phyloP scores from a whole-genome alignment of 1,140 invertebrate genomes.

The Mya arenaria region DNA sequence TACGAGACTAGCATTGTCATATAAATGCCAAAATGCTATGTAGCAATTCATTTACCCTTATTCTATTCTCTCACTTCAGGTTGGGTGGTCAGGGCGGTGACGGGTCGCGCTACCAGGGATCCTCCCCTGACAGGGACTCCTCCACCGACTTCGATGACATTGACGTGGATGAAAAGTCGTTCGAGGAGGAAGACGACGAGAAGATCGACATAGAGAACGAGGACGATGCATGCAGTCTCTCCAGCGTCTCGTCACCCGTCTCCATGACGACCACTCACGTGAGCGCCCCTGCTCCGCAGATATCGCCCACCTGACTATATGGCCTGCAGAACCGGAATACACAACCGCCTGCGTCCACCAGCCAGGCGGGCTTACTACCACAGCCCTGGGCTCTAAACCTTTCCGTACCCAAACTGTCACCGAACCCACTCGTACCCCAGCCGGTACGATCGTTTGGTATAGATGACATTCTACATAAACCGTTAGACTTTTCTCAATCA shows the following conservation, averaged over 20 bases:
- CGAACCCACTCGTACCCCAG: neutral
- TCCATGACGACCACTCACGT: slow-evolving; percentile 9
- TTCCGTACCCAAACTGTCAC: slow-evolving; percentile 13
- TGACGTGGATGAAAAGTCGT: slow-evolving; percentile 49
- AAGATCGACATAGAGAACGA: slow-evolving; percentile 56
- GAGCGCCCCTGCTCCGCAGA: slow-evolving; percentile 36
- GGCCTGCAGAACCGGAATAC: slow-evolving; percentile 48
- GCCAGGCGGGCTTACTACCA: slow-evolving; percentile 21
- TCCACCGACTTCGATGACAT: slow-evolving; percentile 52
- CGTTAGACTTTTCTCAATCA: slow-evolving; percentile 42
- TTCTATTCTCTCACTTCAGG: slow-evolving; percentile 28
- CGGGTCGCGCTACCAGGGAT: slow-evolving; percentile 31
- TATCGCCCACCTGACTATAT: slow-evolving; percentile 57
- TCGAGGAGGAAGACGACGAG: slow-evolving; percentile 51
- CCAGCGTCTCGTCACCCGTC: slow-evolving; percentile 3
- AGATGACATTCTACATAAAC: slow-evolving; percentile 53
- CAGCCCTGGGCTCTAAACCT: slow-evolving; percentile 53
- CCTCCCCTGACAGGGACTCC: slow-evolving; percentile 44
- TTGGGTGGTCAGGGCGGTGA: slow-evolving; percentile 38
- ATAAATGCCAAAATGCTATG: too few relatives aligned
- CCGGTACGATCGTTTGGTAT: slow-evolving; percentile 47
- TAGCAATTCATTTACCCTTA: too few relatives aligned
- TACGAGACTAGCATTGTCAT: too few relatives aligned
- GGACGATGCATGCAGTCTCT: slow-evolving; percentile 30
- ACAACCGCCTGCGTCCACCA: slow-evolving; percentile 10